phyloP scores from a whole-genome alignment of 2,888 invertebrate genomes.

The Hartigia nigra region DNA sequence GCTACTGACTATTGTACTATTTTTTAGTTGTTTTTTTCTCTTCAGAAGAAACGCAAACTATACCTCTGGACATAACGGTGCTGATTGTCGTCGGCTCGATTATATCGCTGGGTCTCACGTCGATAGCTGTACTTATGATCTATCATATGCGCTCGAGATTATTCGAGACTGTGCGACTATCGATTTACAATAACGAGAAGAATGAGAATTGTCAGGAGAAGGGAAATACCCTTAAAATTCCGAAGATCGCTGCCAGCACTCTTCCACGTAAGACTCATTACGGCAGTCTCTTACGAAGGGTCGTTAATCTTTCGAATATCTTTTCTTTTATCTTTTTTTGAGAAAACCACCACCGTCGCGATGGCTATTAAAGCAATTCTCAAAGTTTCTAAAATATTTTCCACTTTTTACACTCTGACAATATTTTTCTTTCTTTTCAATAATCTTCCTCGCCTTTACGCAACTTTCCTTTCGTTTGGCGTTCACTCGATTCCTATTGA shows the following conservation, averaged over 20 bases:
- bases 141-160: conserved; percentile 56
- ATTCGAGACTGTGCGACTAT: conserved; percentile 55
- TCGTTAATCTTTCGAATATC: conserved; percentile 10
- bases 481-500: background rate
- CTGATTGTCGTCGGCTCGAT: conserved; percentile 57
- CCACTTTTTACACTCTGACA: background rate
- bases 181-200: conserved; percentile 55
- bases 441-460: background rate
- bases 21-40: background rate
- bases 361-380: background rate
- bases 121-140: conserved; percentile 54
- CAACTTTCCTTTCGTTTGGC: background rate
- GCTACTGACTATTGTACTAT: conserved; percentile 1
- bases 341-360: background rate
- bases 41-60: conserved; percentile 19
- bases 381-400: background rate
- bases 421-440: background rate
- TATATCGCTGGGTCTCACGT: conserved; percentile 55
- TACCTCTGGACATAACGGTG: conserved; percentile 53
- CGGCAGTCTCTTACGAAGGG: background rate
- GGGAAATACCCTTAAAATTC: conserved; percentile 30
- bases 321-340: conserved; percentile 12
- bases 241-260: conserved; percentile 33
- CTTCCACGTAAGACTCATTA: conserved; percentile 30
- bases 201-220: background rate